Conservation (phyloP, 1,140 invertebrate genomes). For the Ostrea denselamellosa region DNA sequence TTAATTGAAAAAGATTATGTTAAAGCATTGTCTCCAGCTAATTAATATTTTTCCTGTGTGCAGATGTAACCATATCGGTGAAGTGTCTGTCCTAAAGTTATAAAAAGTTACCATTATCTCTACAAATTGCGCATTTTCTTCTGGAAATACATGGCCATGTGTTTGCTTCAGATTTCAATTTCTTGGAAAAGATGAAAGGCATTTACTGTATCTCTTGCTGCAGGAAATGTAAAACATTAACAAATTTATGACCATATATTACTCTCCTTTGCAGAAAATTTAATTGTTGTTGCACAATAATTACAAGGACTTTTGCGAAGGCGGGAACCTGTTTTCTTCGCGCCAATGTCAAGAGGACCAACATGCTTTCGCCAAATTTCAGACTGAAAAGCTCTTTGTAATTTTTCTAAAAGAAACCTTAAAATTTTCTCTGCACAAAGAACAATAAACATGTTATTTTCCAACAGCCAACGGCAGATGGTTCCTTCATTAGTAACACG, state of each 20-base stretch:
- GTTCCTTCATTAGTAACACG: conserved; percentile 18
- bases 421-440: conserved; percentile 37
- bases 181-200: conserved; percentile 8
- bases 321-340: conserved; percentile 3
- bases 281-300: conserved; percentile 26
- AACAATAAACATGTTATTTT: conserved; percentile 50
- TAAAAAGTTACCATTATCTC: conserved; percentile 20
- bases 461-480: conserved; percentile 37
- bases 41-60: conserved; percentile 41
- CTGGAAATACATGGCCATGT: conserved; percentile 29
- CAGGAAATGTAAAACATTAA: conserved; percentile 30
- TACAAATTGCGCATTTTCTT: background rate
- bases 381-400: conserved; percentile 44
- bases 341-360: background rate
- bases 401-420: conserved; percentile 37
- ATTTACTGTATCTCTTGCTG: background rate
- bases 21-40: conserved; percentile 15
- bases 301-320: conserved; percentile 37
- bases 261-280: conserved; percentile 33
- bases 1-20: conserved; percentile 42
- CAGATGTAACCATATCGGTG: conserved; percentile 24
- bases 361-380: conserved; percentile 27
- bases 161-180: conserved; percentile 41
- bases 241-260: conserved; percentile 50
- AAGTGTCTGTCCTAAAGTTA: conserved; percentile 28